Percentiles rank a stretch among this genome's conserved stretches.
phyloP scores from a whole-genome alignment of 2,797 vertebrate genomes.

The Nannoperca obscura region DNA sequence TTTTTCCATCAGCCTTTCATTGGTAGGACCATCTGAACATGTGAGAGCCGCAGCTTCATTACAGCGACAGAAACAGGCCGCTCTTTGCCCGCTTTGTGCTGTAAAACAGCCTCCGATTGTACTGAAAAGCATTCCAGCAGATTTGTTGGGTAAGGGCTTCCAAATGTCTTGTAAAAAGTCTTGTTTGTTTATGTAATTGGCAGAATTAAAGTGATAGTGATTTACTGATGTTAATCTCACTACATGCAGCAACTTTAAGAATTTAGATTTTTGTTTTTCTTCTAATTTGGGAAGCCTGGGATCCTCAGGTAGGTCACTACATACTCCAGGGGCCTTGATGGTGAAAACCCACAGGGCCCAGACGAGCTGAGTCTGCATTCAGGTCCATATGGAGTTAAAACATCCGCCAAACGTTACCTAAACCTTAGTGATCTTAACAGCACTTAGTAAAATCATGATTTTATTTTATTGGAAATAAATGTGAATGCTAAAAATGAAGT shows the following conservation, averaged over 20 bases:
- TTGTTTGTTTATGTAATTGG: conserved; percentile 25
- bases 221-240: neutral
- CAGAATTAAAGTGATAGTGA: neutral
- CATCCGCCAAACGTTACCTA: neutral
- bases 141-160: conserved; percentile 31
- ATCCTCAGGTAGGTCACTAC: neutral
- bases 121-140: conserved; percentile 34
- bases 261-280: neutral
- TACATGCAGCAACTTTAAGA: neutral
- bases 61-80: conserved; percentile 25
- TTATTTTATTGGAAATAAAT: neutral
- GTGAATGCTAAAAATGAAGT: neutral
- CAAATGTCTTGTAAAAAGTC: conserved; percentile 29
- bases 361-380: neutral
- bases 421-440: neutral
- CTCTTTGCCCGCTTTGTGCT: conserved; percentile 51
- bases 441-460: neutral
- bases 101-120: conserved; percentile 47
- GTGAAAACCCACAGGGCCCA: neutral
- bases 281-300: neutral
- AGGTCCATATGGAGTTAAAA: neutral
- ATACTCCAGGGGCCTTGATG: neutral
- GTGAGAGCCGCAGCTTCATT: conserved; percentile 36
- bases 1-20: conserved; percentile 47
- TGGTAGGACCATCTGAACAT: conserved; percentile 44